Conservation (phyloP, 2,113 vertebrate species). For the Chaenocephalus aceratus region DNA sequence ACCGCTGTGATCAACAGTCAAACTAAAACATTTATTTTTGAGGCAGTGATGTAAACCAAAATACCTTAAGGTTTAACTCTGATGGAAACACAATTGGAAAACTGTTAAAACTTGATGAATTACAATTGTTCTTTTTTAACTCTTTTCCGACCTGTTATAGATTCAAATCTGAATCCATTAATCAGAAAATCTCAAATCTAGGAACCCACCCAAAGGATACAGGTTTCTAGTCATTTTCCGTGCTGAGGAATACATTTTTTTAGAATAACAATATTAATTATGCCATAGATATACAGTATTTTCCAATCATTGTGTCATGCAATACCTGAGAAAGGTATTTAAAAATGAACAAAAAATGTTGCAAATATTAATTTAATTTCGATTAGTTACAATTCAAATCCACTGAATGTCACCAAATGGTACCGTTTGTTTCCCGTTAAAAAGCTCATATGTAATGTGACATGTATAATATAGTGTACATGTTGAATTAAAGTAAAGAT, state of each 20-base stretch:
- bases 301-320: not conserved
- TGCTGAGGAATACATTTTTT: not conserved
- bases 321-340: not conserved
- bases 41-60: constrained; percentile 65
- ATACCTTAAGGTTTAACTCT: constrained; percentile 49
- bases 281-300: not conserved
- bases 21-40: constrained; percentile 72
- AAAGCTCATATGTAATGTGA: not conserved
- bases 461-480: not conserved
- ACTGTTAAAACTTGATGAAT: not conserved
- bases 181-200: not conserved
- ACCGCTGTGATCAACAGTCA: constrained; percentile 65
- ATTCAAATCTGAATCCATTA: not conserved
- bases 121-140: not conserved
- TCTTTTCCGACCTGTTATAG: not conserved
- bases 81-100: constrained; percentile 11
- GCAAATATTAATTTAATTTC: too few species aligned
- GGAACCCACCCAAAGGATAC: not conserved
- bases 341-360: too few species aligned
- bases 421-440: too few species aligned
- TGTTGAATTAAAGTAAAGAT: not conserved
- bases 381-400: too few species aligned
- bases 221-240: not conserved
- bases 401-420: too few species aligned
- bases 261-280: not conserved